Evolutionary conservation across 64 coral and sea anemone species (phyloP).

Genomic region (Dendronephthya gigantea): DNA sequence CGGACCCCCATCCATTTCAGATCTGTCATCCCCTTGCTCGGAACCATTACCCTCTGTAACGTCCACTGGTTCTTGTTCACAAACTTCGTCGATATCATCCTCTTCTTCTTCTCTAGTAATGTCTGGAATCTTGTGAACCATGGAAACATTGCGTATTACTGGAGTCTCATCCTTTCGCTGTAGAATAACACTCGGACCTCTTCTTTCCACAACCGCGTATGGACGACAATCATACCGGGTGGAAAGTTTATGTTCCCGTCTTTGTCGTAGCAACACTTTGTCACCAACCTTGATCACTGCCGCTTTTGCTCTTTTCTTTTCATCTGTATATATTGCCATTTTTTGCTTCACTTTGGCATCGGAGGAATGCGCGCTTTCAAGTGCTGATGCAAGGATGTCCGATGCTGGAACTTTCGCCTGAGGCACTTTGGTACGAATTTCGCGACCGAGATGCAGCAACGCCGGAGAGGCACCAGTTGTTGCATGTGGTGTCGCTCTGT

Average conservation of each 20-base stretch:
- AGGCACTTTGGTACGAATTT: conserved; percentile 35
- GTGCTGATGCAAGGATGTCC: neutral
- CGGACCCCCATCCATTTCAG: neutral
- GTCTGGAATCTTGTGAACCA: conserved; percentile 27
- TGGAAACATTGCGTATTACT: conserved; percentile 36
- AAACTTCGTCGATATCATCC: conserved; percentile 3
- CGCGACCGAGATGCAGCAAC: conserved; percentile 20
- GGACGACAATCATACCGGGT: conserved; percentile 17
- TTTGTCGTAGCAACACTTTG: neutral
- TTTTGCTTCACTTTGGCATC: conserved; percentile 3
- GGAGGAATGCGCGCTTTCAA: neutral
- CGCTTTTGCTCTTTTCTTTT: neutral
- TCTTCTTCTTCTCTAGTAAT: neutral
- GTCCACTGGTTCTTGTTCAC: neutral
- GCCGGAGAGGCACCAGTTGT: conserved; percentile 19
- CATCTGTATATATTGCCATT: conserved; percentile 22
- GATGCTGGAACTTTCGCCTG: conserved; percentile 21
- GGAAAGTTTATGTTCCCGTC: conserved; percentile 18
- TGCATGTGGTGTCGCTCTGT: conserved; percentile 20
- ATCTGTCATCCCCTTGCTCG: neutral
- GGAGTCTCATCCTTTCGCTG: neutral
- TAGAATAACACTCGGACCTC: conserved; percentile 17
- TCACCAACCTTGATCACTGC: neutral
- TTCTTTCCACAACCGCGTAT: conserved; percentile 17
- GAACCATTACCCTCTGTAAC: neutral